Conservation (phyloP, 53 echinoderm and acorn worm species). For the Mesocentrotus franciscanus region DNA sequence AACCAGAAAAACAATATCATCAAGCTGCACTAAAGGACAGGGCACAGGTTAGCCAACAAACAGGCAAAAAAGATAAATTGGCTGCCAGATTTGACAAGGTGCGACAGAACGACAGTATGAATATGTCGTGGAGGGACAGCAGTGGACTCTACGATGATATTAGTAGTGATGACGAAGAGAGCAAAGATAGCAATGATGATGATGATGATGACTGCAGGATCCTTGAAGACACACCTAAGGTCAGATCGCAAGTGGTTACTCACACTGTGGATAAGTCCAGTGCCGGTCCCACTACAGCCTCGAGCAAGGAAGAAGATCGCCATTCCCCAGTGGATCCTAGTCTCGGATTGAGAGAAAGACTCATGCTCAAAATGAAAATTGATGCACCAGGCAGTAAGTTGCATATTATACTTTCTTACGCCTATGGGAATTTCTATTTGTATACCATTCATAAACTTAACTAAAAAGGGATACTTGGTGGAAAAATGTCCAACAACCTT, state of each 20-base stretch:
- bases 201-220: slow-evolving; percentile 70
- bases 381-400: slow-evolving; percentile 18
- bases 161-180: slow-evolving; percentile 33
- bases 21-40: neutral
- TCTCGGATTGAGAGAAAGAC: slow-evolving; percentile 58
- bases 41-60: neutral
- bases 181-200: slow-evolving; percentile 24
- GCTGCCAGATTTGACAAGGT: slow-evolving; percentile 33
- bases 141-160: neutral
- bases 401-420: neutral
- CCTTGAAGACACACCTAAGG: slow-evolving; percentile 44
- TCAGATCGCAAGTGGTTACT: neutral
- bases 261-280: neutral
- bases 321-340: slow-evolving; percentile 45
- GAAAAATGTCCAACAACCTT: neutral
- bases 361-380: slow-evolving; percentile 58
- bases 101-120: slow-evolving; percentile 19
- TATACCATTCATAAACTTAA: neutral
- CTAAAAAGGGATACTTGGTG: neutral
- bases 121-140: slow-evolving; percentile 45
- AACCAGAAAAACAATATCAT: neutral
- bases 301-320: neutral
- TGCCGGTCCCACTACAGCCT: neutral
- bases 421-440: neutral
- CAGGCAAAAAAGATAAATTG: slow-evolving; percentile 7